phyloP scores from a whole-genome alignment of 2,113 vertebrate genomes.

The Dipodomys ordii region DNA sequence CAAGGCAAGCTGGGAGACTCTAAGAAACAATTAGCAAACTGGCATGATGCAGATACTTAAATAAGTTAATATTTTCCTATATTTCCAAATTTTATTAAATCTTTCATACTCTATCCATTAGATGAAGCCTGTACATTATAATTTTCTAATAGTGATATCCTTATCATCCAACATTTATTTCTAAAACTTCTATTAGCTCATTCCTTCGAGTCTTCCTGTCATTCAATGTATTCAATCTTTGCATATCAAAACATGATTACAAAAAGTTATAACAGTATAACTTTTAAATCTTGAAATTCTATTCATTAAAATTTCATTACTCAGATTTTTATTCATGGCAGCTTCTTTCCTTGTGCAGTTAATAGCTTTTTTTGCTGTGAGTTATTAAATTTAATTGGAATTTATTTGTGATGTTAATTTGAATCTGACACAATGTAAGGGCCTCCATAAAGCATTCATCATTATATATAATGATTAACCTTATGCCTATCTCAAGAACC shows the following conservation, averaged over 20 bases:
- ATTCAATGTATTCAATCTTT: background rate
- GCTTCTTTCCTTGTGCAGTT: background rate
- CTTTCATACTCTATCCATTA: too few relatives aligned
- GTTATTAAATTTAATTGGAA: conserved; percentile 34
- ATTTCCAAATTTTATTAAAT: too few relatives aligned
- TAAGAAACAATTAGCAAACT: too few relatives aligned
- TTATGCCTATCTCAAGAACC: background rate
- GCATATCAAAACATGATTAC: too few relatives aligned
- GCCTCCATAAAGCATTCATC: background rate
- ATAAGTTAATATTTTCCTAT: too few relatives aligned
- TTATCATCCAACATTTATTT: background rate
- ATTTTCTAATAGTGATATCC: background rate
- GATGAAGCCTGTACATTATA: background rate
- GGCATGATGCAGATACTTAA: too few relatives aligned
- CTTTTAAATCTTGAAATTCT: background rate
- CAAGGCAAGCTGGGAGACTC: too few relatives aligned
- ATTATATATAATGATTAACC: background rate
- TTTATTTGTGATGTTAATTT: conserved; percentile 40
- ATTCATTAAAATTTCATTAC: background rate
- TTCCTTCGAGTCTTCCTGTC: background rate
- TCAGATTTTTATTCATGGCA: background rate
- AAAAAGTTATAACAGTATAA: too few relatives aligned
- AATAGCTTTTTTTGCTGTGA: background rate
- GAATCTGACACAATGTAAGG: background rate
- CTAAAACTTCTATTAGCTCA: background rate